Evolutionary conservation across 2,113 vertebrate species (phyloP), one percentile per base, ranked within the genome.

Genomic region (Holacanthus passer): DNA sequence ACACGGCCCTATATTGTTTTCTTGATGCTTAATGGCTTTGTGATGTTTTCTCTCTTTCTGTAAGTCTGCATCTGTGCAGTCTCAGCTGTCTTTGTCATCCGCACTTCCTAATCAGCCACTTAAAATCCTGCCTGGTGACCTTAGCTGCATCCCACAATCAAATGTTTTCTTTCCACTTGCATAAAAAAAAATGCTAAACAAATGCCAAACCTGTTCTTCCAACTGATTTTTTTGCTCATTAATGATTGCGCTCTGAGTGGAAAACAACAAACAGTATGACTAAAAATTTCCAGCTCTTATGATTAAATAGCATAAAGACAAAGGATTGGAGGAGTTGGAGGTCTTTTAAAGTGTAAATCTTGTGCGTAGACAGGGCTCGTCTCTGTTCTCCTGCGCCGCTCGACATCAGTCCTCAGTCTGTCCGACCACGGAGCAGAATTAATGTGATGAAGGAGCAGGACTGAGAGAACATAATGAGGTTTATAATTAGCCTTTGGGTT

Each of bases 401-500:
- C 35, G 17, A 64, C 69, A 71, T 79, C 79, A 37, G 73, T 66
- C 45, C 58, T 77, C 77, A 22, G 43, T 67, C 77, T 69, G 77
- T 87, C 79, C n/a, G 43, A 85, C 75, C 79, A 75, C 79, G 60
- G 5, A 72, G 52, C 77, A 86, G 89, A 90, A 89, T 88, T 84
- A 92, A 89, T 89, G 85, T 87, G 85, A 86, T 78, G 92, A 86
- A 81, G 55, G 60, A 84, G 65, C 19, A 59, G 74, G 81, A 79
- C 79, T 72, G 83, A 73, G 79, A 74, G 82, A 88, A 84, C 88
- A 88, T 90, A 89, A 91, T 88, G 89, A 93, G 91, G 69, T 92
- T 89, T 87, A 91, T 92, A 93, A 93, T 92, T 91, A 91, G 91
- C 92, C 84, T 55, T 47, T 50, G 87, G 87, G 89, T 91, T 84